Conservation (phyloP, 2,797 vertebrate genomes). For the Centropyge bicolor region DNA sequence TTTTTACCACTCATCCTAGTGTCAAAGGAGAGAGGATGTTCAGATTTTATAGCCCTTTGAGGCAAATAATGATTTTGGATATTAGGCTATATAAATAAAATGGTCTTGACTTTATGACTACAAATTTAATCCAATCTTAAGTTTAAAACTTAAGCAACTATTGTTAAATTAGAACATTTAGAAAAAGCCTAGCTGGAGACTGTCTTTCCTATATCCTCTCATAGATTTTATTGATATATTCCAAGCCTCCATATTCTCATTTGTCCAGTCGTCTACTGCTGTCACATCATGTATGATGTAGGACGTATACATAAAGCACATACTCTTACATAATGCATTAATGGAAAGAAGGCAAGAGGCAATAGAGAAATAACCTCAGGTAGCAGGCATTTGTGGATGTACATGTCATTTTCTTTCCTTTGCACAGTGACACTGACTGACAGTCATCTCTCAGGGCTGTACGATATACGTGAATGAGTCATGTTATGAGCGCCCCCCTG, state of each 20-base stretch:
- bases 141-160: background rate
- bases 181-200: background rate
- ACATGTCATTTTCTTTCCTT: conserved; percentile 48
- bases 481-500: conserved; percentile 57
- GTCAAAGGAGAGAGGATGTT: background rate
- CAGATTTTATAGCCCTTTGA: background rate
- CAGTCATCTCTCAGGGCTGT: conserved; percentile 58
- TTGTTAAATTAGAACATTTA: background rate
- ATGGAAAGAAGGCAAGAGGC: conserved; percentile 3
- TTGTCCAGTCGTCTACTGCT: conserved; percentile 1
- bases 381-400: conserved; percentile 13
- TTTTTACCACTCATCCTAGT: background rate
- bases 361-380: conserved; percentile 30
- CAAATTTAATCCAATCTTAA: no score
- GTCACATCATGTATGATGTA: conserved; percentile 4
- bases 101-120: background rate
- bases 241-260: background rate
- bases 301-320: background rate
- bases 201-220: background rate
- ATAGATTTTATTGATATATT: background rate
- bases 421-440: conserved; percentile 62
- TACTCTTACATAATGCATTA: background rate
- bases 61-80: background rate
- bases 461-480: conserved; percentile 58
- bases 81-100: background rate